phyloP scores from a whole-genome alignment of 2,888 invertebrate species.

The Acronicta alni region DNA sequence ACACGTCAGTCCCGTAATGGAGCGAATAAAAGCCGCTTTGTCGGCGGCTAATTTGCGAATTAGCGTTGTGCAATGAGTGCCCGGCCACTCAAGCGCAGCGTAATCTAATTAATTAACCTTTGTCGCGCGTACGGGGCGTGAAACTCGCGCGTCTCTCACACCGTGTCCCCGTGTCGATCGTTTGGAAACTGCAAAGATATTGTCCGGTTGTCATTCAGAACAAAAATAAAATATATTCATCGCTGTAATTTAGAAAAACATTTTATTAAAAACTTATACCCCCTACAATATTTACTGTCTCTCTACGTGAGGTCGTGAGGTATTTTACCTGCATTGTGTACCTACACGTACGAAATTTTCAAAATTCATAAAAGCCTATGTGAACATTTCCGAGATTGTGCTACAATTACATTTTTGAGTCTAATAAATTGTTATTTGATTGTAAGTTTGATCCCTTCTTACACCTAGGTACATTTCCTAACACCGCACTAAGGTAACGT shows the following conservation, averaged over 20 bases:
- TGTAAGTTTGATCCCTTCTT: conserved; percentile 35
- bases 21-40: conserved; percentile 78
- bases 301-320: no score
- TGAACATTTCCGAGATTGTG: no score
- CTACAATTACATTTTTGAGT: no score
- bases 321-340: no score
- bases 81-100: conserved; percentile 78
- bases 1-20: conserved; percentile 68
- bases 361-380: no score
- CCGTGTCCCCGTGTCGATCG: conserved; percentile 39
- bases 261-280: no score
- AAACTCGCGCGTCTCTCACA: conserved; percentile 60
- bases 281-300: no score
- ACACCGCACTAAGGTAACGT: conserved; percentile 84
- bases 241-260: no score
- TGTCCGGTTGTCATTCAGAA: neutral
- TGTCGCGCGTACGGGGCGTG: conserved; percentile 65
- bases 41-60: conserved; percentile 82
- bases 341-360: no score
- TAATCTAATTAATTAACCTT: conserved; percentile 84
- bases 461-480: conserved; percentile 52
- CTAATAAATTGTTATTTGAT: no score
- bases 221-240: no score
- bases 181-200: conserved; percentile 28
- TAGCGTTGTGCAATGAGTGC: conserved; percentile 78